Percentiles rank a stretch among this genome's conserved stretches.
Conservation (phyloP, 37 sponge, comb jelly and placozoan species). For the Agelas oroides region DNA sequence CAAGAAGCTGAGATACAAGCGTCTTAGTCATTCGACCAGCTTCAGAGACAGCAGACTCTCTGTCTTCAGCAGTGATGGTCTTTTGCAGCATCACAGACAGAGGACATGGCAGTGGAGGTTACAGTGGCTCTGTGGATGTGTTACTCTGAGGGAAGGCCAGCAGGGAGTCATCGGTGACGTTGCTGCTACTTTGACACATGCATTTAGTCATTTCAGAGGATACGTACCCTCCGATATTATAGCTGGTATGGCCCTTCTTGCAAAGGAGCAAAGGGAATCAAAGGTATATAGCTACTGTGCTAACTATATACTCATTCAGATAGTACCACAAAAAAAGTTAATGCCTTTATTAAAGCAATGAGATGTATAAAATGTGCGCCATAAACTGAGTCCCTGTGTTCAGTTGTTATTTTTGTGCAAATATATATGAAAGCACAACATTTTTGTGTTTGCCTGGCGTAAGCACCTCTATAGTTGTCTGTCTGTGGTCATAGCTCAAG, state of each 20-base stretch:
- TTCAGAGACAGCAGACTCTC: conserved; percentile 45
- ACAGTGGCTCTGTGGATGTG: conserved; percentile 48
- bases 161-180: conserved; percentile 46
- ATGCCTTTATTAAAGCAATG: too few relatives aligned
- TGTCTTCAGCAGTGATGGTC: conserved; percentile 26
- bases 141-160: conserved; percentile 21
- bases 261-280: conserved; percentile 22
- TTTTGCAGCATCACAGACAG: conserved; percentile 47
- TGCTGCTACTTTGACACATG: conserved; percentile 44
- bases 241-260: conserved; percentile 64
- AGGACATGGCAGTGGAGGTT: conserved; percentile 76
- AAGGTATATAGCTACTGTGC: not conserved
- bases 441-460: too few relatives aligned
- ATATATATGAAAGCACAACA: too few relatives aligned
- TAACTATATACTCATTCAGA: not conserved
- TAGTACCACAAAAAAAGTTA: too few relatives aligned
- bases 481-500: too few relatives aligned
- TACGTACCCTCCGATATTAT: conserved; percentile 80
- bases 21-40: not conserved
- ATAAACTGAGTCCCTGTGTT: too few relatives aligned
- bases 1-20: conserved; percentile 40
- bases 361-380: too few relatives aligned
- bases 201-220: conserved; percentile 55
- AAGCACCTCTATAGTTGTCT: too few relatives aligned
- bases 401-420: too few relatives aligned